Conservation (phyloP, 2,888 invertebrate genomes). For the Parnassius smintheus region DNA sequence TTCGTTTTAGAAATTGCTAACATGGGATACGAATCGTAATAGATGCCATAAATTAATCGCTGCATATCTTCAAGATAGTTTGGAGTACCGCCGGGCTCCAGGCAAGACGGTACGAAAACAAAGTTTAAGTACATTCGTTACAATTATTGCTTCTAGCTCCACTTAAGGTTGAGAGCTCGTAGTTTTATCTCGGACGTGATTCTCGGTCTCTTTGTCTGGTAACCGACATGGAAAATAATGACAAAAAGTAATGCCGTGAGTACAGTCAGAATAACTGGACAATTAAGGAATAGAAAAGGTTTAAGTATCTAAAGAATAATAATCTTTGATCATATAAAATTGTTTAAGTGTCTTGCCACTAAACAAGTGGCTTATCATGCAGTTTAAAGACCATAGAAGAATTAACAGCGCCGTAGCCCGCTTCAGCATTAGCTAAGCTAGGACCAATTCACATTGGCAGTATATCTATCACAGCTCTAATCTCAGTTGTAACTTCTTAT, state of each 20-base stretch:
- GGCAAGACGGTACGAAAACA: conserved; percentile 42
- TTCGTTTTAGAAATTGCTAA: neutral
- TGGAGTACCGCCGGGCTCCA: conserved; percentile 31
- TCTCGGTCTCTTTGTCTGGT: conserved; percentile 21
- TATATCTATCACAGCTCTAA: too few species aligned
- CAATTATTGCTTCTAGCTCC: conserved; percentile 46
- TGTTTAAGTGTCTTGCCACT: too few species aligned
- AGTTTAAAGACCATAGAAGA: too few species aligned
- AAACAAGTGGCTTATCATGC: too few species aligned
- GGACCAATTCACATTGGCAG: too few species aligned
- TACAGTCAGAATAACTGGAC: neutral
- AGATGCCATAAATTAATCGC: conserved; percentile 44
- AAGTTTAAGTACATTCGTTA: conserved; percentile 56
- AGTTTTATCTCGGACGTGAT: conserved; percentile 55
- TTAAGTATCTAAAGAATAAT: too few species aligned
- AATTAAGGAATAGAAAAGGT: neutral
- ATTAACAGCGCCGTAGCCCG: too few species aligned
- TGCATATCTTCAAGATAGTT: conserved; percentile 45
- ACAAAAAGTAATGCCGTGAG: conserved; percentile 13
- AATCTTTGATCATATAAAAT: too few species aligned
- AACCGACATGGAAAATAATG: conserved; percentile 12
- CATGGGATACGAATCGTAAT: conserved; percentile 29
- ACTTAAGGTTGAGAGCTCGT: conserved; percentile 39
- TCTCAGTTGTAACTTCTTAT: too few species aligned
- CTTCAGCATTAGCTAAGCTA: too few species aligned